Percentiles rank a stretch among this genome's conserved stretches.
Conservation (phyloP, 1,140 invertebrate genomes). For the Orussus abietinus region DNA sequence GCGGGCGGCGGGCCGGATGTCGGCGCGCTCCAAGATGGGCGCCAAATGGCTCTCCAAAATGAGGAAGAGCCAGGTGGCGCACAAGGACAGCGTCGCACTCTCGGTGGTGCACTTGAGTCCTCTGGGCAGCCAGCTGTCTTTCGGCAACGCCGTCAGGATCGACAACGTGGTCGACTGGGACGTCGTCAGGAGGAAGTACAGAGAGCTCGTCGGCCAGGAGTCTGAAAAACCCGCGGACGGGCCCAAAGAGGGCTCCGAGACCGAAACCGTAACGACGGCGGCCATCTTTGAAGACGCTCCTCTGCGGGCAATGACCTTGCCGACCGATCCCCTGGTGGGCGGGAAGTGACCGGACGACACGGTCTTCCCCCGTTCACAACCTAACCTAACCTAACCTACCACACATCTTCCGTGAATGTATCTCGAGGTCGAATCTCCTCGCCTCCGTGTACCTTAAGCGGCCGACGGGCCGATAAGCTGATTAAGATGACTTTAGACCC, state of each 20-base stretch:
- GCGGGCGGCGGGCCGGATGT: constrained; percentile 64
- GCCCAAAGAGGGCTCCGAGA: constrained; percentile 39
- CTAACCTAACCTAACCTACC: too few relatives aligned
- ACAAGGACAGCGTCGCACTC: constrained; percentile 73
- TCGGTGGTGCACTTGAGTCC: constrained; percentile 75
- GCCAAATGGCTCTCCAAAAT: constrained; percentile 83
- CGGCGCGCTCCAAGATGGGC: constrained; percentile 75
- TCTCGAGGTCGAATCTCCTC: too few relatives aligned
- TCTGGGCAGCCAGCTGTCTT: constrained; percentile 77
- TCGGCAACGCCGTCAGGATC: constrained; percentile 67
- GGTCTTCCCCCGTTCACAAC: too few relatives aligned
- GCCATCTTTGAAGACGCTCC: constrained; percentile 15
- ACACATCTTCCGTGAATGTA: too few relatives aligned
- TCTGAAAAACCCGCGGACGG: constrained; percentile 58
- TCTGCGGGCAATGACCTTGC: too few relatives aligned
- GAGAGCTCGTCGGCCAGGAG: constrained; percentile 69
- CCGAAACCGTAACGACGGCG: constrained; percentile 25
- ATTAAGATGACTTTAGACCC: too few relatives aligned
- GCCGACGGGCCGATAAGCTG: too few relatives aligned
- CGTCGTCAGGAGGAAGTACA: constrained; percentile 81
- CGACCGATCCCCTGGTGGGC: too few relatives aligned
- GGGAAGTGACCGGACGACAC: too few relatives aligned
- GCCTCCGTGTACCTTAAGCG: too few relatives aligned
- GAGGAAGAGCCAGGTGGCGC: constrained; percentile 71
- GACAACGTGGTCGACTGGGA: constrained; percentile 92